Evolutionary conservation across 2,888 invertebrate genomes (phyloP), one percentile per base, ranked within the genome.

Genomic region (Cosmia pyralina): DNA sequence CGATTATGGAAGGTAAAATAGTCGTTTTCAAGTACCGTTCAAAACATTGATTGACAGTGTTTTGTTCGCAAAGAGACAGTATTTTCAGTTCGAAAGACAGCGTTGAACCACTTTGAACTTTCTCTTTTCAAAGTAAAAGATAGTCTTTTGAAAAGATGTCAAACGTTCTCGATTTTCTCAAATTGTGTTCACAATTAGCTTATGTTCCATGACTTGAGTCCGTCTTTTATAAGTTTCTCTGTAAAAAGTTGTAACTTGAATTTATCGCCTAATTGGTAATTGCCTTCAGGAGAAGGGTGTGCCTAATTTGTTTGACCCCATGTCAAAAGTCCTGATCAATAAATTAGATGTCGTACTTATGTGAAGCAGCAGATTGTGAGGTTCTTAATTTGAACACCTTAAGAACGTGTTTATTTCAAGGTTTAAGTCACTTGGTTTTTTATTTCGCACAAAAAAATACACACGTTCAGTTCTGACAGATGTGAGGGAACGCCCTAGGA

Each of bases 141-240:
- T 5, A 22, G 34, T 34, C 19, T 77, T 44, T 50, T 44, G 34
- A 48, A 57, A 3, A 17, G 4, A 44, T 38, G 46, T 52, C 46
- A 58, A 52, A 78, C 7, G 28, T 15, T 58, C 17, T 28, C 58
- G 7, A 53, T 59, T 28, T 46, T 28, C 11, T 46, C 52, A 28
- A 76, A 58, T 48, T 63, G 38, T 41, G 38, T 73, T 60, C 44
- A 34, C 28, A 22, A 73, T 17, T 58, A 73, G 52, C 58, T 48
- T 28, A 2, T 3, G 44, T 57, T 53, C 2, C 4, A 55, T 28
- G 1, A 48, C 17, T 60, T n/a, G 11, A n/a, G 5, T 1, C 1
- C 4, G 13, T n/a, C 4, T 34, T 53, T 48, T 41, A 15, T 4
- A 38, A 46, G 44, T 55, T 79, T 4, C 13, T 73, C 48, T 13